Evolutionary conservation across 2,113 vertebrate species (phyloP).

Genomic region (Gavia stellata): DNA sequence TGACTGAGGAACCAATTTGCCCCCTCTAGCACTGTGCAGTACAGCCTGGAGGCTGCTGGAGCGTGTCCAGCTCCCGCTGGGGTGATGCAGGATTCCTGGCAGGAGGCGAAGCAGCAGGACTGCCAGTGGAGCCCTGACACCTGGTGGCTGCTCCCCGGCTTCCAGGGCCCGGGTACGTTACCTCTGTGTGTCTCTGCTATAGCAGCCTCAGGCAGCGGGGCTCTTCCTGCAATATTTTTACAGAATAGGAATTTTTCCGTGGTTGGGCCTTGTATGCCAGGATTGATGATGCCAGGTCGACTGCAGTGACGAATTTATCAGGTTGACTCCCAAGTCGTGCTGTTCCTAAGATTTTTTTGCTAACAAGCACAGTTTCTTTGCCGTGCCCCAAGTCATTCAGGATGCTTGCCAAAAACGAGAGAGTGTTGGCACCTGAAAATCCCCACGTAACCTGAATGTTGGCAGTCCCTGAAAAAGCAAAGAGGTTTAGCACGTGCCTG

Average conservation of each 20-base stretch:
- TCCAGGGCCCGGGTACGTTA: accelerated
- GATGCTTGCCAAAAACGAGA: neutral
- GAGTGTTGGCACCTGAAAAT: neutral
- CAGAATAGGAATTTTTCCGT: accelerated
- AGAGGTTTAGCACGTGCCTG: neutral
- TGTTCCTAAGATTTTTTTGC: neutral
- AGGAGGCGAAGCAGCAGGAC: neutral
- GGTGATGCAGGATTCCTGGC: neutral
- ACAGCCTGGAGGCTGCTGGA: neutral
- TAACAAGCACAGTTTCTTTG: neutral
- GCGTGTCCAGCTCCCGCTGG: accelerated
- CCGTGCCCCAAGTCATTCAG: neutral
- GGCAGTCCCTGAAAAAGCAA: neutral
- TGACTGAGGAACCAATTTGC: neutral
- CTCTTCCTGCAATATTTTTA: neutral
- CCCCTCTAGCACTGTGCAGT: accelerated
- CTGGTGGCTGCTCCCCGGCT: neutral
- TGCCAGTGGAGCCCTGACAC: neutral
- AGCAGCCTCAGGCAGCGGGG: neutral
- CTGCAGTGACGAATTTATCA: neutral
- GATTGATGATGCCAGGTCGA: neutral
- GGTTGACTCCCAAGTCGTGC: neutral
- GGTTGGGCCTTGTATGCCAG: neutral
- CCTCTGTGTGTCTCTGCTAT: accelerated
- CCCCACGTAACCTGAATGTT: neutral